Evolutionary conservation across 2,888 invertebrate species (phyloP).

Genomic region (Oligia latruncula): DNA sequence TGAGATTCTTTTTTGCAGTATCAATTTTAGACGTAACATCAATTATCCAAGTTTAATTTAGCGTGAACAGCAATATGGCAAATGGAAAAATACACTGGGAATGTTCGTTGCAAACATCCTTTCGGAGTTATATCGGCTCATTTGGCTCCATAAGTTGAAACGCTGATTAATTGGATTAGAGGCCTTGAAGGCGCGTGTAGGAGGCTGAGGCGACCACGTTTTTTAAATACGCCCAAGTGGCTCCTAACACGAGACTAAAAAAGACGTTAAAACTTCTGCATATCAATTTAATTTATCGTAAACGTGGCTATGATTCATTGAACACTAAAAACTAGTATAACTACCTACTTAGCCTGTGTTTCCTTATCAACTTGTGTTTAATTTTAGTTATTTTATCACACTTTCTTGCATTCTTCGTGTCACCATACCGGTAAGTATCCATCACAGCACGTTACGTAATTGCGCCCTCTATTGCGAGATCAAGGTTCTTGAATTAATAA

Average conservation of each 20-base stretch:
- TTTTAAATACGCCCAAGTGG: constrained; percentile 71
- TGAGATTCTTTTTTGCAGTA: constrained; percentile 44
- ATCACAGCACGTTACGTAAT: constrained; percentile 74
- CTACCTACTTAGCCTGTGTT: constrained; percentile 84
- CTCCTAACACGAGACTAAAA: constrained; percentile 46
- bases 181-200: constrained; percentile 80
- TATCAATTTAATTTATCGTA: constrained; percentile 26
- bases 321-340: constrained; percentile 68
- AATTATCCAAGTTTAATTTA: constrained; percentile 59
- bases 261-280: constrained; percentile 50
- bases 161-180: constrained; percentile 75
- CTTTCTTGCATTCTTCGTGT: constrained; percentile 79
- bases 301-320: constrained; percentile 53
- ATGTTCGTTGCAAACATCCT: constrained; percentile 62
- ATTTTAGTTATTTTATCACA: constrained; percentile 84
- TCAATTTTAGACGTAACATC: constrained; percentile 49
- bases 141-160: constrained; percentile 70
- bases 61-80: constrained; percentile 55
- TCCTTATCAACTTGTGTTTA: constrained; percentile 86
- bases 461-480: constrained; percentile 68
- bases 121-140: constrained; percentile 66
- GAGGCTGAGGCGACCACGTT: constrained; percentile 77
- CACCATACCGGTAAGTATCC: constrained; percentile 75
- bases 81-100: constrained; percentile 53
- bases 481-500: constrained; percentile 70